These are phyloP conservation scores for Eurytoma californica DNA, from an alignment of 2,888 invertebrate genomes.

Conservation along the genomic window DNA sequence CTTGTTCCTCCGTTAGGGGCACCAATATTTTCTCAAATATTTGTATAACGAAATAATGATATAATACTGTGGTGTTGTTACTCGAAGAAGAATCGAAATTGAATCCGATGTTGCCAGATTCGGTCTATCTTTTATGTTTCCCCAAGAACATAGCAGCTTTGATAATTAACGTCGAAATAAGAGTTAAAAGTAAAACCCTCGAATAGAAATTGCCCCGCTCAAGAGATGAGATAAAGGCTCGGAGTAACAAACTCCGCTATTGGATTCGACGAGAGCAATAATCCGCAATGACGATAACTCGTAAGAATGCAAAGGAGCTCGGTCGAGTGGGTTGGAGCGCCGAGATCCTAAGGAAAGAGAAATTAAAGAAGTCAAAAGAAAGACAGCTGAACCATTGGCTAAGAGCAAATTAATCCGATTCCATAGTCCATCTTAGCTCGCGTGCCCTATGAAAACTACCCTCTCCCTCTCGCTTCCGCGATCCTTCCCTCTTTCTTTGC, in stretches of 20 bases:
- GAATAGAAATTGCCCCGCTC: background rate
- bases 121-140: background rate
- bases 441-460: slow-evolving; percentile 44
- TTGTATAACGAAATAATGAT: too few species aligned
- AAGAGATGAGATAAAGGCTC: background rate
- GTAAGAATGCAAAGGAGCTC: slow-evolving; percentile 37
- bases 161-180: slow-evolving; percentile 26
- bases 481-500: slow-evolving; percentile 56
- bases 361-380: slow-evolving; percentile 24
- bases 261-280: slow-evolving; percentile 34
- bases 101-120: background rate
- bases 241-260: slow-evolving; percentile 18
- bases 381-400: slow-evolving; percentile 35
- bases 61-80: too few species aligned
- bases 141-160: slow-evolving; percentile 8
- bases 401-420: slow-evolving; percentile 68
- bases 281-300: slow-evolving; percentile 34
- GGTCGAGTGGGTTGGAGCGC: background rate
- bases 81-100: too few species aligned
- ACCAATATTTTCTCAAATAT: too few species aligned
- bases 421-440: slow-evolving; percentile 53
- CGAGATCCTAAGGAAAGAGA: background rate
- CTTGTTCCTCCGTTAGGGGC: too few species aligned
- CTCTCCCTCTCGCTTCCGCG: slow-evolving; percentile 43
- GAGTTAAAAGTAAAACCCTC: slow-evolving; percentile 7